Conservation (phyloP, 2,113 vertebrate species). For the Lutjanus erythropterus region DNA sequence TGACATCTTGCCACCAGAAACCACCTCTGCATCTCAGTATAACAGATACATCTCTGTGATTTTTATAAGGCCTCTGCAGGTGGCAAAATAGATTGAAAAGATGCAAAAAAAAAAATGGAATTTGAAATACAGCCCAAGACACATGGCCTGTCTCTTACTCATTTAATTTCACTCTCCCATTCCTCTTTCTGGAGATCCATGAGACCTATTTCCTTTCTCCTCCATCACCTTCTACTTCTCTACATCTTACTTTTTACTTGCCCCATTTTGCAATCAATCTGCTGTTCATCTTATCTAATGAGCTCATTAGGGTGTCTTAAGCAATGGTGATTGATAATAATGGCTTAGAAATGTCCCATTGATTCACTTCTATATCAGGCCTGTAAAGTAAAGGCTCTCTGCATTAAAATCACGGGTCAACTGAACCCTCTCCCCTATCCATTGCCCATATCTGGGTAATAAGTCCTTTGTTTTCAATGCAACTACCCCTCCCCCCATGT, state of each 20-base stretch:
- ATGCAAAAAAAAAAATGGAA: constrained; percentile 25
- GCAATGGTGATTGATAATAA: constrained; percentile 80
- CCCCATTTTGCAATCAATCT: constrained; percentile 79
- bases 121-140: constrained; percentile 39
- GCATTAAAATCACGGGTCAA: constrained; percentile 60
- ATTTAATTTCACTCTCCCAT: constrained; percentile 58
- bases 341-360: constrained; percentile 72
- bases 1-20: constrained; percentile 17
- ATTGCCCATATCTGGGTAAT: constrained; percentile 6
- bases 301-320: constrained; percentile 80
- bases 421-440: constrained; percentile 34
- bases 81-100: constrained; percentile 3
- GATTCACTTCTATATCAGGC: constrained; percentile 75
- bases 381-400: constrained; percentile 56
- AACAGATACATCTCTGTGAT: background rate
- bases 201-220: constrained; percentile 78
- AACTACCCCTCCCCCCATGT: constrained; percentile 11
- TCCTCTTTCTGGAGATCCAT: constrained; percentile 70
- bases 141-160: constrained; percentile 51
- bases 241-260: constrained; percentile 76
- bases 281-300: constrained; percentile 80
- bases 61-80: background rate
- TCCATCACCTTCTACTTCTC: constrained; percentile 76
- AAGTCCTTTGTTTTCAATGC: constrained; percentile 55
- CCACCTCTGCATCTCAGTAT: background rate